Percentiles rank a stretch among this genome's conserved stretches.
Conservation (phyloP, 2,797 vertebrate species). For the Periparus ater region DNA sequence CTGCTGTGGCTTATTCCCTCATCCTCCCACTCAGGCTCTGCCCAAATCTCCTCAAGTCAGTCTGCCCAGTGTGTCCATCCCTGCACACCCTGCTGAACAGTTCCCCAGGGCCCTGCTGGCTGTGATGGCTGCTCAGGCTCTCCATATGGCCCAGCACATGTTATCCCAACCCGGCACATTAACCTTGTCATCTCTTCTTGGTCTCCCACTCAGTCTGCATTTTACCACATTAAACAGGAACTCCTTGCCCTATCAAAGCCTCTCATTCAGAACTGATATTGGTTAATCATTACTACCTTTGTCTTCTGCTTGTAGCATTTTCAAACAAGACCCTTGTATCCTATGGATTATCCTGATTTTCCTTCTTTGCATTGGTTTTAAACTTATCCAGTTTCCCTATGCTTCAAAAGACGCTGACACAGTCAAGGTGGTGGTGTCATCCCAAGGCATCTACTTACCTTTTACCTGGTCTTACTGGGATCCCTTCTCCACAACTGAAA, state of each 20-base stretch:
- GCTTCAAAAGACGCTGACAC: not conserved
- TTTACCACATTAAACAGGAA: not conserved
- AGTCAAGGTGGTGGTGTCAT: not conserved
- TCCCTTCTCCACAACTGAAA: not conserved
- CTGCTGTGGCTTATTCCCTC: not conserved
- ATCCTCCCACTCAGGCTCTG: not conserved
- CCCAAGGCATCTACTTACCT: not conserved
- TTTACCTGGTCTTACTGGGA: not conserved
- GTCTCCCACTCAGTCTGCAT: not conserved
- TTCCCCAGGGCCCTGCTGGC: fast-evolving
- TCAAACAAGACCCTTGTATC: not conserved
- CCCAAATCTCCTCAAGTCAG: not conserved
- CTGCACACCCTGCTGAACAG: not conserved
- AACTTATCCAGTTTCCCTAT: not conserved
- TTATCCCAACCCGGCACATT: not conserved
- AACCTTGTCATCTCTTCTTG: not conserved
- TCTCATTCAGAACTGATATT: not conserved
- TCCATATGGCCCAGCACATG: fast-evolving
- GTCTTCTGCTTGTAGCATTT: not conserved
- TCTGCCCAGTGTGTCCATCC: fast-evolving
- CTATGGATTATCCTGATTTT: not conserved
- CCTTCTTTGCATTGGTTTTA: not conserved
- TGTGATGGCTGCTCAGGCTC: not conserved
- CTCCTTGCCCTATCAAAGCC: not conserved
- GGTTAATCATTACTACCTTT: not conserved